Evolutionary conservation across 2,797 vertebrate genomes (phyloP).

Genomic region (Podargus strigoides): DNA sequence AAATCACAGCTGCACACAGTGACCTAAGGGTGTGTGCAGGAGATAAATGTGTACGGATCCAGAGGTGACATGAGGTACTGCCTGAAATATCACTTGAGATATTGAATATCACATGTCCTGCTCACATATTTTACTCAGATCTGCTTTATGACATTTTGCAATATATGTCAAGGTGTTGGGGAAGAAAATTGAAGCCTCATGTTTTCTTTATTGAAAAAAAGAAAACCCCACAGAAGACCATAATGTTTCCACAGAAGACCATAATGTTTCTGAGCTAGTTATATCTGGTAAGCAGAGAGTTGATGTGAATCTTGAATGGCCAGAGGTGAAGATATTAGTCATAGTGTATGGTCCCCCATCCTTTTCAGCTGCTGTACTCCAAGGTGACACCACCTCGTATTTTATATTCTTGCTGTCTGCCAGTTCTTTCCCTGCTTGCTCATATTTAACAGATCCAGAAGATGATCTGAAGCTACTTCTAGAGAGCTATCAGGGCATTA

Average conservation of each 20-base stretch:
- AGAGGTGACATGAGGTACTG: neutral
- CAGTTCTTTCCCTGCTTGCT: neutral
- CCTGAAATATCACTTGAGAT: neutral
- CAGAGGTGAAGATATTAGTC: neutral
- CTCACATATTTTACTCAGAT: neutral
- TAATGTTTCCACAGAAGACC: no score
- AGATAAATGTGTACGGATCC: neutral
- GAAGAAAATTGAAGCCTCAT: neutral
- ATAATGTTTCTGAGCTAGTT: neutral
- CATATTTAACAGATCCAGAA: neutral
- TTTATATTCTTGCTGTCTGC: neutral
- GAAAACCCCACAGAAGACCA: neutral
- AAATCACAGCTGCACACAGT: neutral
- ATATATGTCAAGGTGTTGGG: neutral
- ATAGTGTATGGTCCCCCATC: neutral
- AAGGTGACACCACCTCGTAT: neutral
- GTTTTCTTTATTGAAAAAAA: neutral
- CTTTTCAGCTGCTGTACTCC: neutral
- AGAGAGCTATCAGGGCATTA: neutral
- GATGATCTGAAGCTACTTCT: neutral
- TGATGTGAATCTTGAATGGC: neutral
- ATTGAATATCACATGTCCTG: neutral
- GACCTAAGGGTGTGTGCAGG: neutral
- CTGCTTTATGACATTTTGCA: neutral
- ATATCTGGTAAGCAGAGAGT: neutral